Base-by-base conservation (phyloP, 2,888 invertebrate genomes). In the Drosophila putrida region DNA sequence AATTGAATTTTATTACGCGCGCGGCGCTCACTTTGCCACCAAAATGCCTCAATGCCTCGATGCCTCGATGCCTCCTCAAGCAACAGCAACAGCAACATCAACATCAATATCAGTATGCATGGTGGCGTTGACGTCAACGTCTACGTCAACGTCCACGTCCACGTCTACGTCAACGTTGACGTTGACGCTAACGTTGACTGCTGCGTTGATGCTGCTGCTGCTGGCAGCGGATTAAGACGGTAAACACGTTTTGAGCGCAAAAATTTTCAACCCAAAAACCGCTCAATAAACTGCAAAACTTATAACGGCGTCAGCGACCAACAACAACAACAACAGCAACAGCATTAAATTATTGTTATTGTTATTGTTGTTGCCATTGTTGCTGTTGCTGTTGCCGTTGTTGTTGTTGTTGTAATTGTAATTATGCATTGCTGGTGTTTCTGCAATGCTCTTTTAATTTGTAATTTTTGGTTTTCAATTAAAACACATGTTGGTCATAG, bases 211-310 rank as follows among this genome's bases (percentile, higher is more conserved):
- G 49, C 11, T 41, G 44, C 11, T 44, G 33, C n/a, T 25, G 49
- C 11, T 41, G 49, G 46, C 66, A 13, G 35, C 51, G 65, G 39
- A 31, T 38, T 62, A 62, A 71, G 44, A 58, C 60, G 46, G 58
- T 36, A 57, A 81, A 83, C 82, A 77, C 67, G 82, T 83, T 83
- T 80, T 74, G 74, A 77, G 74, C 78, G 78, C 47, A 77, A 77
- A 55, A n/a, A n/a, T n/a, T 44, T 54, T 60, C 6, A 66, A 55
- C 54, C 20, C 20, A 3, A 63, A 84, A 84, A 84, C 44, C 62
- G 75, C 83, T 83, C 83, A 83, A 86, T 78, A 80, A 81, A 75
- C 65, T 83, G 84, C 84, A 84, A 82, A 86, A 80, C 20, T 20
- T 20, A 27, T 66, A 25, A 55, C 25, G 28, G 5, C n/a, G 41